Percentiles rank a stretch among this genome's conserved stretches.
Evolutionary conservation across 1,140 invertebrate species (phyloP).

Genomic region (Nasonia longicornis): DNA sequence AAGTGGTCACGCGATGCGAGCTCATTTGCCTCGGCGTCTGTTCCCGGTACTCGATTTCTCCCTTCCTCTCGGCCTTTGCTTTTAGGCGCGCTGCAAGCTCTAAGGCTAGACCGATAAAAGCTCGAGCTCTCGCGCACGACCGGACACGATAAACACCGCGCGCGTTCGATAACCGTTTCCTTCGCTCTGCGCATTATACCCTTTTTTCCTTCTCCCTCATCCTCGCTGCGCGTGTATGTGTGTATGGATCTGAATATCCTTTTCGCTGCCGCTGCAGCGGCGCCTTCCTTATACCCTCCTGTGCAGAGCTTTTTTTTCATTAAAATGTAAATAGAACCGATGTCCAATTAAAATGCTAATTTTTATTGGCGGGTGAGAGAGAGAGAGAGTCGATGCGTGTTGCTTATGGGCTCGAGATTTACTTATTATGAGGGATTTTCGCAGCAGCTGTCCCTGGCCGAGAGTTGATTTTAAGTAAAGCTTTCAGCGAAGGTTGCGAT

Average conservation of each 20-base stretch:
- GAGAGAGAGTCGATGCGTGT: slow-evolving; percentile 8
- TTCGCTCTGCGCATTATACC: background rate
- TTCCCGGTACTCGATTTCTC: background rate
- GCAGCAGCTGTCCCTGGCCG: background rate
- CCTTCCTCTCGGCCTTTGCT: background rate
- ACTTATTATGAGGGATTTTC: slow-evolving; percentile 19
- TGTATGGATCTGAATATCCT: background rate
- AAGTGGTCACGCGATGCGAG: slow-evolving; percentile 34
- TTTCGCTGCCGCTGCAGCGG: too few relatives aligned
- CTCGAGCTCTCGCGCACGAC: background rate
- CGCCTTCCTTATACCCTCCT: background rate
- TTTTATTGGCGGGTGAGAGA: slow-evolving; percentile 15
- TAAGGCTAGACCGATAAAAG: background rate
- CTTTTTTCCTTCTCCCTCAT: background rate
- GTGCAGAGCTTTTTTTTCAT: slow-evolving; percentile 5
- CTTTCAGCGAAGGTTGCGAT: background rate
- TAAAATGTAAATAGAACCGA: slow-evolving; percentile 38
- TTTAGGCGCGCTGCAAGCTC: background rate
- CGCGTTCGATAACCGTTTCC: background rate
- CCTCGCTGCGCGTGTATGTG: background rate
- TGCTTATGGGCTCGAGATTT: slow-evolving; percentile 13
- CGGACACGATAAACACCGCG: background rate
- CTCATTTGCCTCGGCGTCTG: background rate
- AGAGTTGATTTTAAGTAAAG: background rate
- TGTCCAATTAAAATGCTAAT: slow-evolving; percentile 48